Evolutionary conservation across 2,797 vertebrate genomes (phyloP), one percentile per base, ranked within the genome.

Genomic region (Danionella dracula): DNA sequence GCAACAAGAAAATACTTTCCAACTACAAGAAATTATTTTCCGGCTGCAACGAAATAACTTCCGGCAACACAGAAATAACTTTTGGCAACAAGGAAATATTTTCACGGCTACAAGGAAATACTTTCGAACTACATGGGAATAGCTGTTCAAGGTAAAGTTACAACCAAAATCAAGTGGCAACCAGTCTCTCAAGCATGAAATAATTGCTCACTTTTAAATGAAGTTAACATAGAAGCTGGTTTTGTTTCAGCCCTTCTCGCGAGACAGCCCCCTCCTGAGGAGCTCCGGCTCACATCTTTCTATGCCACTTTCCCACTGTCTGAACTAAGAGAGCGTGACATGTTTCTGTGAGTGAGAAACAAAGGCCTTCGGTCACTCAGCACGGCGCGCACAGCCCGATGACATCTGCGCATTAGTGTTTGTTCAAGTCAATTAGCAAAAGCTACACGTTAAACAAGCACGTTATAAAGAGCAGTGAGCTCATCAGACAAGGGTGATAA

Each of bases 341-440:
- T 35, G 38, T 35, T 54, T 54, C 19, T 27, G 40, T 34, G 38
- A 54, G 21, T 16, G 34, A 44, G 29, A 54, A 54, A 65, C 40
- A 65, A 65, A 65, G 53, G 61, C 27, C 29, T 12, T 65, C 49
- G 29, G 62, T 45, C 62, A 55, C 50, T 54, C 62, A 54, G 21
- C 46, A 27, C 40, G 13, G 40, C 62, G 35, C 7, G 40, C 73
- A 75, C 77, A 74, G 60, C 78, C 68, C 60, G 73, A 81, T 78
- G 73, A 75, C 67, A 54, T 54, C 48, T 63, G 76, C 73, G 66
- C 74, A 70, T 84, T 83, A 84, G 79, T 76, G 79, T 82, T 83
- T 78, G 73, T 74, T 84, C 53, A 70, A 82, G 77, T 79, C 72
- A 71, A 82, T 88, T 85, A 79, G 78, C 75, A 79, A 64, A 74